Percentiles rank a stretch among this genome's conserved stretches.
Evolutionary conservation across 2,113 vertebrate species (phyloP).

Genomic region (Limnothrissa miodon): DNA sequence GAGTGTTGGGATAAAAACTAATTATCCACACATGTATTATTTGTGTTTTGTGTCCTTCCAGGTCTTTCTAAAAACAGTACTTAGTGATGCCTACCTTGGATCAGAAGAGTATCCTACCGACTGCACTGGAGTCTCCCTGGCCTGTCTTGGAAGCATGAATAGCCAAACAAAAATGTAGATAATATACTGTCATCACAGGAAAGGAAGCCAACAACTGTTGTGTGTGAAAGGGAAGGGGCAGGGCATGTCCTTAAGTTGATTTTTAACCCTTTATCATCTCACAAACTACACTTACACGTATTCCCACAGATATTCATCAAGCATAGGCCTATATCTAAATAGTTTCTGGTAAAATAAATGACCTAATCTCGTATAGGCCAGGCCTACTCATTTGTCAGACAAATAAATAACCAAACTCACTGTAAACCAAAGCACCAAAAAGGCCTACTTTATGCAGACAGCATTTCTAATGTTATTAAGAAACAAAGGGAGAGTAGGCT

Average conservation of each 20-base stretch:
- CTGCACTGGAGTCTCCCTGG: slow-evolving; percentile 12
- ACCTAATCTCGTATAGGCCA: not conserved
- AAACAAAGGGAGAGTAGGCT: not conserved
- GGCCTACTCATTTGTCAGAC: not conserved
- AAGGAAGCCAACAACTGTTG: slow-evolving; percentile 16
- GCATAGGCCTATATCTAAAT: not conserved
- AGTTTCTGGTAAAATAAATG: not conserved
- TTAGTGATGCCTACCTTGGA: slow-evolving; percentile 5
- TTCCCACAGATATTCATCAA: not conserved
- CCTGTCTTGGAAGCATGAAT: not conserved
- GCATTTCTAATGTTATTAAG: not conserved
- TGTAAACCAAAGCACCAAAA: not conserved
- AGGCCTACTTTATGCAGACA: not conserved
- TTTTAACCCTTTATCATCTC: slow-evolving; percentile 10
- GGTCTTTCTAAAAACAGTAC: not conserved
- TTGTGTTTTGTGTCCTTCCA: not conserved
- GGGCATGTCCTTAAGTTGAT: slow-evolving; percentile 14
- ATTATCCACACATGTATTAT: not conserved
- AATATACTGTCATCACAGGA: slow-evolving; percentile 15
- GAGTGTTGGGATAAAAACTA: not conserved
- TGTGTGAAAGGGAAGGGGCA: slow-evolving; percentile 20
- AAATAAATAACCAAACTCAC: not conserved
- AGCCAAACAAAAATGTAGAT: slow-evolving; percentile 18
- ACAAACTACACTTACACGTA: not conserved
- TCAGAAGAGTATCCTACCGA: not conserved